Base-by-base conservation (phyloP, 2,888 invertebrate species). In the Lasioglossum marginatum region DNA sequence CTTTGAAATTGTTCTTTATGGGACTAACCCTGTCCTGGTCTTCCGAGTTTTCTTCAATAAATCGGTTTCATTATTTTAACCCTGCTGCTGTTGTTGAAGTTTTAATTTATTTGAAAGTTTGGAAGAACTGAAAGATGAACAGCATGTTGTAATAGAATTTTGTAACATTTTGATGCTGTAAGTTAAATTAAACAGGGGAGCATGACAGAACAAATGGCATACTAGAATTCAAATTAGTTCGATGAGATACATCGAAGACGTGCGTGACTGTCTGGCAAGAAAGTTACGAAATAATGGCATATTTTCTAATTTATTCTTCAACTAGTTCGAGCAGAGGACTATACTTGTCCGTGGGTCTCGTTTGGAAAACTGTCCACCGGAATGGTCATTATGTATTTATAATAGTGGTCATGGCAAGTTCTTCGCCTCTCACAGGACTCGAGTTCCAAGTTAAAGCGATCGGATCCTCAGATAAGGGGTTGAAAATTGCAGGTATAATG, bases 401-500 rank as follows among this genome's bases (percentile, higher is more conserved):
- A 14, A 16, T 16, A 63, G 76, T 45, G 68, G 66, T 34, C 34
- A 40, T 2, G 43, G 48, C 45, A 31, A 40, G 78, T 77, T 77
- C 8, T 23, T 48, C 14, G 75, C 66, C 43, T 83, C 75, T 77
- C 77, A 66, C n/a, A 76, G 71, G 57, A 85, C 83, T 79, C 80
- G 87, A 85, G 45, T 81, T 77, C 80, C 81, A 45, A 75, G 76
- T 77, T 68, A 87, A 78, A 78, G 77, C 87, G 94, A 94, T 95
- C 91, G 93, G 93, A 92, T 92, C 87, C 70, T 77, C 74, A 87
- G 94, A 95, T 94, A 94, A 92, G 91, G 91, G 80, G 82, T 87
- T 88, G 88, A 92, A 91, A 94, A 94, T 94, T 94, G 93, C 94
- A 94, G 94, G 95, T 95, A 95, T 94, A 94, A 94, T 93, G 87